Evolutionary conservation across 2,113 vertebrate genomes (phyloP).

Genomic region (Aegithalos caudatus): DNA sequence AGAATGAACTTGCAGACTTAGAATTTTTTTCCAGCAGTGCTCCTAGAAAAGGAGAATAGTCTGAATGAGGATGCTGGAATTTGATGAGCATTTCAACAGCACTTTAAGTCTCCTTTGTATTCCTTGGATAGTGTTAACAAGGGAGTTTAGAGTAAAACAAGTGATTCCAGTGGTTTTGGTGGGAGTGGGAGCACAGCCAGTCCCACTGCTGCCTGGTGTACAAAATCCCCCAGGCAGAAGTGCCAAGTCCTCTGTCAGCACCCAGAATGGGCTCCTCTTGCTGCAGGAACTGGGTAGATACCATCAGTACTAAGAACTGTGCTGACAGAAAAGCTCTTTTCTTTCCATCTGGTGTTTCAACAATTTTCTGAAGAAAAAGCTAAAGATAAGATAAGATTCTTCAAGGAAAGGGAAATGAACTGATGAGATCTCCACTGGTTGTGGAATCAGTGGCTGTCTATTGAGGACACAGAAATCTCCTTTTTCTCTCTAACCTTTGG

Average conservation of each 20-base stretch:
- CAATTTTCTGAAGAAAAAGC: neutral
- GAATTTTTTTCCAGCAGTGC: neutral
- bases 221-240: neutral
- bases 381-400: neutral
- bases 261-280: neutral
- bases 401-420: neutral
- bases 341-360: neutral
- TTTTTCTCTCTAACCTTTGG: neutral
- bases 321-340: neutral
- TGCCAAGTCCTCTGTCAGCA: neutral
- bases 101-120: neutral
- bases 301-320: neutral
- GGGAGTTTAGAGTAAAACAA: neutral
- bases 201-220: neutral
- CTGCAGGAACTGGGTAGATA: neutral
- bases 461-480: neutral
- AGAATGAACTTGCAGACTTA: neutral
- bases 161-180: neutral
- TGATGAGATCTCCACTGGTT: neutral
- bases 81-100: neutral
- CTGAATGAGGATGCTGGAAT: neutral
- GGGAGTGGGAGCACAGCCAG: neutral
- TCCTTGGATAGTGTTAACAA: neutral
- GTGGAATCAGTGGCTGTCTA: neutral
- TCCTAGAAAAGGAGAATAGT: neutral